These are phyloP conservation scores for Xestia c-nigrum DNA, from an alignment of 2,888 invertebrate genomes.

Conservation along the genomic window DNA sequence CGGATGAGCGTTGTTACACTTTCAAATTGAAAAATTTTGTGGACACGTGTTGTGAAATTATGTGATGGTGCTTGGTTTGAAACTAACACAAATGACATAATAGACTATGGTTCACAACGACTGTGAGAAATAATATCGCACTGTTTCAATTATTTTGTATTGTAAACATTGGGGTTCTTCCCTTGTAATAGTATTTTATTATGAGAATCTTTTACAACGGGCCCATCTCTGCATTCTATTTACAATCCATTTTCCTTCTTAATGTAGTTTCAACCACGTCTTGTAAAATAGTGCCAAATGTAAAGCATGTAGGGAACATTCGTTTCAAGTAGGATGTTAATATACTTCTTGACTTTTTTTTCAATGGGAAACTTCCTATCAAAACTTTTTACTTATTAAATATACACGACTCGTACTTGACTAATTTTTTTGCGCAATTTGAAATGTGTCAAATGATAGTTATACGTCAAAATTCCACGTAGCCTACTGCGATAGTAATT, in stretches of 20 bases:
- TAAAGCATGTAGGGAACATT: neutral
- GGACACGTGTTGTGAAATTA: constrained; percentile 9
- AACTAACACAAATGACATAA: neutral
- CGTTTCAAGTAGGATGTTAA: neutral
- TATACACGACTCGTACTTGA: neutral
- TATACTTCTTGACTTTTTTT: too few relatives aligned
- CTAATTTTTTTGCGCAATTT: neutral
- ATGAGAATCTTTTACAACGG: neutral
- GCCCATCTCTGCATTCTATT: neutral
- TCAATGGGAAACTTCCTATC: neutral
- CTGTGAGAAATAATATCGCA: neutral
- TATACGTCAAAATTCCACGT: constrained; percentile 12
- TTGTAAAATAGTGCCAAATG: neutral
- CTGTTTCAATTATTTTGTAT: neutral
- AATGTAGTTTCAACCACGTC: neutral
- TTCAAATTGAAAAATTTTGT: constrained; percentile 27
- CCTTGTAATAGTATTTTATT: neutral
- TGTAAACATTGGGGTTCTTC: neutral
- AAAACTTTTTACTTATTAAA: neutral
- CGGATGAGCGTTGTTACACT: constrained; percentile 37
- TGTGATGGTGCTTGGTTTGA: neutral
- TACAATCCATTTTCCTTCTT: neutral
- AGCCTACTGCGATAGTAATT: neutral
- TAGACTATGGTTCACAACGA: neutral
- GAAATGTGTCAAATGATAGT: constrained; percentile 6